Conservation (phyloP, 2,888 invertebrate genomes). For the Baronia brevicornis region DNA sequence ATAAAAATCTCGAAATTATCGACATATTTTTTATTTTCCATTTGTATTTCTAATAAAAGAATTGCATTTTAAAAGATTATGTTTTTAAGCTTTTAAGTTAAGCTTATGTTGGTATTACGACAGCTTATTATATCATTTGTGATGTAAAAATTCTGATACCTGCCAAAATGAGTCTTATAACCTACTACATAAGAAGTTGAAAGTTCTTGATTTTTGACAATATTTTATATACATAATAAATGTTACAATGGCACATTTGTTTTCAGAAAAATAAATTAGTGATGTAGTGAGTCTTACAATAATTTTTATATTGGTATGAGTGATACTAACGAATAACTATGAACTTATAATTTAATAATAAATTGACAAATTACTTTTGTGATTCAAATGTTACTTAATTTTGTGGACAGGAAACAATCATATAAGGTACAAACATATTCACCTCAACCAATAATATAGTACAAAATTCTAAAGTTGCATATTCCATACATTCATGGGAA, state of each 20-base stretch:
- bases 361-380: slow-evolving; percentile 36
- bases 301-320: slow-evolving; percentile 23
- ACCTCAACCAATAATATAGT: slow-evolving; percentile 25
- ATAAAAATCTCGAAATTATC: no score
- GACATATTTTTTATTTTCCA: no score
- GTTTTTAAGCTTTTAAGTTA: no score
- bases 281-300: slow-evolving; percentile 29
- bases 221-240: slow-evolving; percentile 23
- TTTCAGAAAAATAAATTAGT: slow-evolving; percentile 52
- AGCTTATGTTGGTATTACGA: no score
- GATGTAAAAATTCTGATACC: no score
- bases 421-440: slow-evolving; percentile 63
- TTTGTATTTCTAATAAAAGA: no score
- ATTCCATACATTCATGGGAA: slow-evolving; percentile 23
- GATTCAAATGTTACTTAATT: slow-evolving; percentile 44
- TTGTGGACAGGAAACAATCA: slow-evolving; percentile 73
- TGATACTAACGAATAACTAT: slow-evolving; percentile 34
- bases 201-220: no score
- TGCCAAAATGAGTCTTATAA: no score
- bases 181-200: no score
- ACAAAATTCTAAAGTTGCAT: slow-evolving; percentile 40
- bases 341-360: slow-evolving; percentile 52
- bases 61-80: no score
- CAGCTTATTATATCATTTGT: no score
- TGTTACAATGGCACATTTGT: slow-evolving; percentile 58